Conservation (phyloP, 92 coral and sea anemone species). For the Epizoanthus ramosus region DNA sequence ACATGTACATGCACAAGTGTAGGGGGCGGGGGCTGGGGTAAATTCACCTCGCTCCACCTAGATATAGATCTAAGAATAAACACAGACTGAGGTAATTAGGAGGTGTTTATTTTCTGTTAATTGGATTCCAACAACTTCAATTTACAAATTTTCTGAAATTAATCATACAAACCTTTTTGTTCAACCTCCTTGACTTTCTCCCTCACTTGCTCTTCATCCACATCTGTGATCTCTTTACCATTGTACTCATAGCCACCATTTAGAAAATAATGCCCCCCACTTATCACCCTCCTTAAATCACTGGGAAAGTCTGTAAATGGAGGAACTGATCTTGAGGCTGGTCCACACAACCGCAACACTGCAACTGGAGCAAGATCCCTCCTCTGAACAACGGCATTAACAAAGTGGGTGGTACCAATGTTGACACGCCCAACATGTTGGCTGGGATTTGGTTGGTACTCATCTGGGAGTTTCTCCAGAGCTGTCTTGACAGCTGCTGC, state of each 20-base stretch:
- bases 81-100: too few species aligned
- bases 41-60: too few species aligned
- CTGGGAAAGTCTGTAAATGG: conserved; percentile 91
- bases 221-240: conserved; percentile 60
- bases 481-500: conserved; percentile 69
- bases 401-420: conserved; percentile 97
- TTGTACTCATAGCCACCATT: conserved; percentile 90
- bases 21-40: too few species aligned
- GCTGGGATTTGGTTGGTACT: conserved; percentile 59
- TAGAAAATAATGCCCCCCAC: conserved; percentile 72
- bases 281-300: conserved; percentile 68
- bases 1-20: too few species aligned
- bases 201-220: conserved; percentile 75
- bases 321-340: conserved; percentile 79
- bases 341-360: conserved; percentile 90
- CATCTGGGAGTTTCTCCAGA: conserved; percentile 59
- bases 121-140: too few species aligned
- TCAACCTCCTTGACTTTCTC: conserved; percentile 56
- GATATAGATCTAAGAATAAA: too few species aligned
- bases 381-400: conserved; percentile 94
- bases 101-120: too few species aligned
- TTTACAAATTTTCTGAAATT: neutral
- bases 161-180: conserved; percentile 56
- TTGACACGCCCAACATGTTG: conserved; percentile 74
- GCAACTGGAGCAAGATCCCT: conserved; percentile 73